These are phyloP conservation scores for Lasioglossum calceatum DNA, from an alignment of 2,888 invertebrate species.

Conservation along the genomic window DNA sequence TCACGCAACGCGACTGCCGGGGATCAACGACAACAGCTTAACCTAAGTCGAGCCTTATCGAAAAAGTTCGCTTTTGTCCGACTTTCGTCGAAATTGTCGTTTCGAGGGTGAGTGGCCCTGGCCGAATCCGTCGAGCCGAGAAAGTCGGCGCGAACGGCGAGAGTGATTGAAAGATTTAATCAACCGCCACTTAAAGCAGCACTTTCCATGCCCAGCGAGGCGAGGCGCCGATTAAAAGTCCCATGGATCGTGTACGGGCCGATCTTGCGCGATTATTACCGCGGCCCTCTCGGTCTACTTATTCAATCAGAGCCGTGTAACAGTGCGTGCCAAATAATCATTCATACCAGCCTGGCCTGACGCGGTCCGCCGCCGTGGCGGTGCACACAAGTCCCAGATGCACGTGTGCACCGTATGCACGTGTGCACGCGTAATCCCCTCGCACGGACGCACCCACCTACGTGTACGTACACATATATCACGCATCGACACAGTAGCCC, in stretches of 20 bases:
- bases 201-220: background rate
- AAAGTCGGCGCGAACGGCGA: background rate
- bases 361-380: background rate
- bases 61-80: background rate
- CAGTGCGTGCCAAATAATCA: conserved; percentile 60
- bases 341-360: conserved; percentile 22
- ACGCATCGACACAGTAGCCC: conserved; percentile 47
- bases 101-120: background rate
- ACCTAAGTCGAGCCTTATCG: background rate
- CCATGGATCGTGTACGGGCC: background rate
- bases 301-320: conserved; percentile 56
- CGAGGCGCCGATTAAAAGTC: conserved; percentile 20
- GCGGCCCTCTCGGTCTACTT: conserved; percentile 48
- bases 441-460: conserved; percentile 31
- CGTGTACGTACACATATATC: conserved; percentile 44
- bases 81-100: background rate
- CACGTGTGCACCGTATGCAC: conserved; percentile 19
- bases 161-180: conserved; percentile 15
- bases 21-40: background rate
- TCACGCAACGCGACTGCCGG: too few relatives aligned
- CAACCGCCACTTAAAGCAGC: background rate
- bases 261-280: conserved; percentile 35
- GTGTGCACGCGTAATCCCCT: conserved; percentile 30
- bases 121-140: conserved; percentile 8
- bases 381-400: background rate